Conservation (phyloP, 2,888 invertebrate species). For the Cataglyphis altisquamis region DNA sequence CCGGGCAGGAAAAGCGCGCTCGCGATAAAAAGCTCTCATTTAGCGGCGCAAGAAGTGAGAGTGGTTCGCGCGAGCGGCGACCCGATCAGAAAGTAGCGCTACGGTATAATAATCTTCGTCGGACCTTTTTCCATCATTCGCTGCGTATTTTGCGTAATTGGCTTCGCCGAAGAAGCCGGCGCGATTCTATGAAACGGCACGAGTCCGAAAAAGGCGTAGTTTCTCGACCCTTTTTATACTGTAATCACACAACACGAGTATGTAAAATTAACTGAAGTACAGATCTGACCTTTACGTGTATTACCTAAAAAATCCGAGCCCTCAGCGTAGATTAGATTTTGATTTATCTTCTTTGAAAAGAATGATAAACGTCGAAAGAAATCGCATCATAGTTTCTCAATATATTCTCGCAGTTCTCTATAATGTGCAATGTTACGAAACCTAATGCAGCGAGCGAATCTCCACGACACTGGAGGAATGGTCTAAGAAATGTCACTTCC, state of each 20-base stretch:
- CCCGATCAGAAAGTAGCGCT: constrained; percentile 70
- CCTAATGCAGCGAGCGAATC: not conserved
- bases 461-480: not conserved
- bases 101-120: constrained; percentile 68
- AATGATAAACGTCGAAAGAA: constrained; percentile 3
- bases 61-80: constrained; percentile 51
- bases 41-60: constrained; percentile 62
- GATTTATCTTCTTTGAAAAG: not conserved
- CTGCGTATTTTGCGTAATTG: constrained; percentile 72
- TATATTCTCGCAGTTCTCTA: not conserved
- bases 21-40: constrained; percentile 41
- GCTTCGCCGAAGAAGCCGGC: constrained; percentile 64
- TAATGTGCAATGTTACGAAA: not conserved
- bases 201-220: constrained; percentile 58
- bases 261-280: constrained; percentile 68
- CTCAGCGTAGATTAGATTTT: not conserved
- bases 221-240: constrained; percentile 57
- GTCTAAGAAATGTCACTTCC: constrained; percentile 10
- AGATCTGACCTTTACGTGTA: constrained; percentile 42
- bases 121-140: constrained; percentile 62
- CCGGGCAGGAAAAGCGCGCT: not conserved
- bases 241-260: constrained; percentile 70
- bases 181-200: constrained; percentile 51
- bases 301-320: not conserved
- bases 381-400: not conserved